These are phyloP conservation scores for Camponotus fellah DNA, from an alignment of 2,888 invertebrate species.

Conservation along the genomic window DNA sequence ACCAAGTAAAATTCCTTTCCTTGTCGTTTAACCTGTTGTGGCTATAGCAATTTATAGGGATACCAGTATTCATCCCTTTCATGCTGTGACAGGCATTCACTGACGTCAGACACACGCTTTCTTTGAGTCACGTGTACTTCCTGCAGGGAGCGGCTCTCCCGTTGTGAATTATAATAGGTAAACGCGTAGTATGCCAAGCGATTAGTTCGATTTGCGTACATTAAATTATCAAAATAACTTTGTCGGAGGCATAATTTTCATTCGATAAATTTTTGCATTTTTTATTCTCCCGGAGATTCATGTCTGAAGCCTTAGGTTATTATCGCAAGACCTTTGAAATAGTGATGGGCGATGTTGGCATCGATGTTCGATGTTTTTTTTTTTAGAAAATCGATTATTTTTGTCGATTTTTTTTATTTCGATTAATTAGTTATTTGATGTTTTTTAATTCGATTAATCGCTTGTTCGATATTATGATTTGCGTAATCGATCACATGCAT, in stretches of 20 bases:
- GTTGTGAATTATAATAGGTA: slow-evolving; percentile 48
- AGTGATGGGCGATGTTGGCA: too few species aligned
- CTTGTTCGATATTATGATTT: too few species aligned
- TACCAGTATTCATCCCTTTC: slow-evolving; percentile 55
- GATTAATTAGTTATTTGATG: too few species aligned
- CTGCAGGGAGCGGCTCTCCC: slow-evolving; percentile 51
- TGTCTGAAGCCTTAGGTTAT: background rate
- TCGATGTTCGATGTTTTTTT: too few species aligned
- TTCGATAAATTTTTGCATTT: background rate
- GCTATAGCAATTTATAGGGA: slow-evolving; percentile 48
- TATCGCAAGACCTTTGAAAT: background rate
- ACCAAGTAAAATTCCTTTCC: slow-evolving; percentile 20
- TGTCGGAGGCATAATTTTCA: background rate
- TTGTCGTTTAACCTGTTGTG: slow-evolving; percentile 25
- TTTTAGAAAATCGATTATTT: too few species aligned
- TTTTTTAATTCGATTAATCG: too few species aligned
- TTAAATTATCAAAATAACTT: background rate
- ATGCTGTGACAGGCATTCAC: slow-evolving; percentile 46
- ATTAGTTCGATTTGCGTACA: slow-evolving; percentile 20
- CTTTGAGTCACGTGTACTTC: slow-evolving; percentile 51
- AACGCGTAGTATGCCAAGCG: background rate
- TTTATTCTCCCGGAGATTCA: background rate
- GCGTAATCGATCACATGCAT: too few species aligned
- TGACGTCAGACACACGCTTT: slow-evolving; percentile 36
- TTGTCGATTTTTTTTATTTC: too few species aligned